These are phyloP conservation scores for Unio pictorum DNA, from an alignment of 2,888 invertebrate species.

Conservation along the genomic window DNA sequence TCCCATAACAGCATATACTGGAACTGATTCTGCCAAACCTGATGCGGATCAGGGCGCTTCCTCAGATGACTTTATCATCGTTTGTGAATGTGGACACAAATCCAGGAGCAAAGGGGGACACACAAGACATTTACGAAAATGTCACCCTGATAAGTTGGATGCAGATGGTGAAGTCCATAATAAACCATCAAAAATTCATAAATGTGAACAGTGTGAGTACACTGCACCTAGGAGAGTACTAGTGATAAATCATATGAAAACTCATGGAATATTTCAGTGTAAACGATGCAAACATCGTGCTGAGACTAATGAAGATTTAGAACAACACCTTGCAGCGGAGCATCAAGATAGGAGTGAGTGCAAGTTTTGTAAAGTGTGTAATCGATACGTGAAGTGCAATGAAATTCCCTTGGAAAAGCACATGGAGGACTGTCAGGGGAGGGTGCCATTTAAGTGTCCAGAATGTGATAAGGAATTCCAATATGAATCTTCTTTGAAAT, in stretches of 20 bases:
- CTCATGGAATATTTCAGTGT: conserved; percentile 65
- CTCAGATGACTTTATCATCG: not conserved
- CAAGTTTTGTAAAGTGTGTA: conserved; percentile 66
- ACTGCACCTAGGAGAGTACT: conserved; percentile 62
- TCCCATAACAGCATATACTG: no score
- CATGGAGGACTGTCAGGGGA: conserved; percentile 61
- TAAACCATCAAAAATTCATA: conserved; percentile 23
- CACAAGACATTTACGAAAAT: conserved; percentile 47
- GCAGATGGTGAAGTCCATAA: conserved; percentile 18
- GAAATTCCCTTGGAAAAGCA: conserved; percentile 60
- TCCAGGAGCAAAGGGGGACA: conserved; percentile 47
- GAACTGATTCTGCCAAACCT: no score
- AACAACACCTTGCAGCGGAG: conserved; percentile 56
- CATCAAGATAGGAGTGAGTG: conserved; percentile 65
- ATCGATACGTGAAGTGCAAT: conserved; percentile 60
- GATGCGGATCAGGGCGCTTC: no score
- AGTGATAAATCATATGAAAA: conserved; percentile 63
- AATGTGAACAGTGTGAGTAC: conserved; percentile 61
- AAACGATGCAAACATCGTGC: conserved; percentile 59
- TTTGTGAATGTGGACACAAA: conserved; percentile 35
- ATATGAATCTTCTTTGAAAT: conserved; percentile 64
- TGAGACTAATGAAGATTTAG: conserved; percentile 52
- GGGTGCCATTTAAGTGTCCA: conserved; percentile 62
- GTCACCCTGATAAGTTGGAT: conserved; percentile 29
- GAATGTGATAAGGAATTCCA: conserved; percentile 67